Conservation (phyloP, 2,797 vertebrate genomes). For the Tapirus indicus region DNA sequence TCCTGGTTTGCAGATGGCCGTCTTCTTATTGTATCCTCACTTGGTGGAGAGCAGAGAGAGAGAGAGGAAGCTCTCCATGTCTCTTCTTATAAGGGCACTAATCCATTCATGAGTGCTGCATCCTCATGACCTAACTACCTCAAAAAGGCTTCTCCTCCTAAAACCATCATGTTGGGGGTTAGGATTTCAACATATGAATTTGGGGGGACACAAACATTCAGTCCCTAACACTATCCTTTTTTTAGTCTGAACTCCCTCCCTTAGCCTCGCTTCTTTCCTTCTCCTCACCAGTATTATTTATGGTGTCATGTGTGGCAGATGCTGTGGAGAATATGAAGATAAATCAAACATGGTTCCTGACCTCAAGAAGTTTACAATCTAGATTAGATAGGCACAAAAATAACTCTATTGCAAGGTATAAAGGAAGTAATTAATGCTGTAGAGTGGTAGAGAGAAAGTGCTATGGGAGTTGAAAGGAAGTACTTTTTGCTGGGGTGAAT, state of each 20-base stretch:
- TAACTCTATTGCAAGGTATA: not conserved
- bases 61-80: not conserved
- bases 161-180: not conserved
- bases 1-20: not conserved
- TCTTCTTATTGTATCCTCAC: not conserved
- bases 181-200: not conserved
- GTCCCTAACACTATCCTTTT: not conserved
- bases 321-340: not conserved
- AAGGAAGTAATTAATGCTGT: not conserved
- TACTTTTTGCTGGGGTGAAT: not conserved
- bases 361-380: not conserved
- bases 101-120: not conserved
- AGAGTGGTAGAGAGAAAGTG: not conserved
- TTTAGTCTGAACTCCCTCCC: not conserved
- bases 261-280: not conserved
- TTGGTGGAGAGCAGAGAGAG: too few species aligned
- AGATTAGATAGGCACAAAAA: not conserved
- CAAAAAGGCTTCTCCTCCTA: not conserved
- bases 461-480: not conserved
- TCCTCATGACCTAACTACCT: too few species aligned
- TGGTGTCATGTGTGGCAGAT: not conserved
- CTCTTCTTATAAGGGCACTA: not conserved
- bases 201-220: not conserved
- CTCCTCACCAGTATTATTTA: not conserved
- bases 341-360: not conserved